Evolutionary conservation across 2,888 invertebrate species (phyloP).

Genomic region (Ischnura elegans): DNA sequence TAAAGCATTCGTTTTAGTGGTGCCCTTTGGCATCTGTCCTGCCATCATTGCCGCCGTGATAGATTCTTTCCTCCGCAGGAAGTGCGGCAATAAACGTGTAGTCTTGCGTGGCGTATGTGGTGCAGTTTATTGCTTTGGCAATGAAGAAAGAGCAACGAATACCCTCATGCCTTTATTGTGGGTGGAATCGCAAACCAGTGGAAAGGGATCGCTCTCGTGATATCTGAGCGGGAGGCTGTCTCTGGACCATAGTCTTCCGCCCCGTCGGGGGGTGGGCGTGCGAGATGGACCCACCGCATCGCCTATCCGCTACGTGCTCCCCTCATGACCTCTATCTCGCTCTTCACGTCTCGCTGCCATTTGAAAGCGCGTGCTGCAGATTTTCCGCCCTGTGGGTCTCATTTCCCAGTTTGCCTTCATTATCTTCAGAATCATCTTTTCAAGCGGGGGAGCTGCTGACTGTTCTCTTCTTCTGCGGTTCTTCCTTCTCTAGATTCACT

Average conservation of each 20-base stretch:
- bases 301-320: neutral
- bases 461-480: neutral
- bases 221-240: no score
- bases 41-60: neutral
- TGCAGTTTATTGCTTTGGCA: neutral
- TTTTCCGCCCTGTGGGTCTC: neutral
- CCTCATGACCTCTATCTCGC: neutral
- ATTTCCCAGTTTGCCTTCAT: neutral
- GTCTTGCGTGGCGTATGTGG: neutral
- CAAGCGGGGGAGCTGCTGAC: neutral
- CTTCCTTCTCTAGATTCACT: neutral
- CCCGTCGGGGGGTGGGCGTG: neutral
- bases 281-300: conserved; percentile 17
- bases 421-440: neutral
- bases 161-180: neutral
- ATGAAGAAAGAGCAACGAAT: neutral
- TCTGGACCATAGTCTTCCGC: neutral
- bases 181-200: neutral
- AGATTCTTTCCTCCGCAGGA: conserved; percentile 15
- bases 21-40: no score
- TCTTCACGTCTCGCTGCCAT: neutral
- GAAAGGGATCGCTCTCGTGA: neutral
- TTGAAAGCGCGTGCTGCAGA: neutral
- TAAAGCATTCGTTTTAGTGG: neutral
- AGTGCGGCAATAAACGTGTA: conserved; percentile 13